These are phyloP conservation scores for Gobius niger DNA, from an alignment of 2,113 vertebrate species.

Conservation along the genomic window DNA sequence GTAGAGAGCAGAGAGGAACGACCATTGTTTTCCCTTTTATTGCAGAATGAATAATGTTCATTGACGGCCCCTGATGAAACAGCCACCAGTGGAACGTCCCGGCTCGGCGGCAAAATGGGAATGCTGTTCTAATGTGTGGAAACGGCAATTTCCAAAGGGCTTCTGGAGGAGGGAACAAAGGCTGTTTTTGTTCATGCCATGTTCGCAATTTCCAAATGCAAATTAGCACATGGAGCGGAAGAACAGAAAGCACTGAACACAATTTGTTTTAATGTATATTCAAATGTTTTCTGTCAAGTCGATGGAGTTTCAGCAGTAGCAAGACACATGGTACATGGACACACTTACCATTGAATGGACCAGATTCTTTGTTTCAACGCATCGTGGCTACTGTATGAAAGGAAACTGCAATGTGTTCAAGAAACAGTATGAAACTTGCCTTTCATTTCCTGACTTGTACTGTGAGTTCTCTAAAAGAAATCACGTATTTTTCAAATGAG, in stretches of 20 bases:
- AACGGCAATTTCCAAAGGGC: neutral
- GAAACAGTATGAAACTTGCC: no score
- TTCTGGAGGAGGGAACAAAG: neutral
- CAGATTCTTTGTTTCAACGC: no score
- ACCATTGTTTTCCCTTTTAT: slow-evolving; percentile 24
- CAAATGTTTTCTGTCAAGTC: neutral
- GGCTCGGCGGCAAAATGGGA: neutral
- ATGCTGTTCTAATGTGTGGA: neutral
- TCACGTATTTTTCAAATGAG: no score
- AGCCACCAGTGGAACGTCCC: slow-evolving; percentile 4
- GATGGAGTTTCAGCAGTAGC: neutral
- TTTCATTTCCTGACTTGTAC: no score
- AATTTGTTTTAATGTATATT: neutral
- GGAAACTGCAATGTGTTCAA: no score
- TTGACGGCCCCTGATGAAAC: slow-evolving; percentile 4
- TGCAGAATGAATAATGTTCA: slow-evolving; percentile 11
- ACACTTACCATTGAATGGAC: no score
- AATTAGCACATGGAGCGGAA: neutral
- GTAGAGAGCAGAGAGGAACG: slow-evolving; percentile 15
- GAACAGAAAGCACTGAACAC: neutral
- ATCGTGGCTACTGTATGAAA: no score
- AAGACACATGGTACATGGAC: neutral
- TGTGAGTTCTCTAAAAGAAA: no score
- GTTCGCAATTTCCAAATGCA: neutral
- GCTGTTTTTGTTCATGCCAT: neutral